phyloP scores from a whole-genome alignment of 2,113 vertebrate genomes.

The Synodontis membranacea region DNA sequence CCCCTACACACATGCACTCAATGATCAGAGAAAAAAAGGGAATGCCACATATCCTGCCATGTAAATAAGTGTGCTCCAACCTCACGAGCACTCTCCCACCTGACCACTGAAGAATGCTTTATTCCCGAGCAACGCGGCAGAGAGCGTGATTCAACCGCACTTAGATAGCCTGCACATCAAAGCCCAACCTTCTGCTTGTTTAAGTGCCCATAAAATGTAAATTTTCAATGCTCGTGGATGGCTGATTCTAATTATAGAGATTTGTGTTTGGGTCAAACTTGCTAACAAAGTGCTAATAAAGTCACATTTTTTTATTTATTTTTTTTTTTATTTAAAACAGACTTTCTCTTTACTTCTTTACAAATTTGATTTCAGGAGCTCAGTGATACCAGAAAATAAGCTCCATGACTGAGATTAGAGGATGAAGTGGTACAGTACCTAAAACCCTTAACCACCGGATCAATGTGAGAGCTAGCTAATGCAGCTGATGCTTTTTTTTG shows the following conservation, averaged over 20 bases:
- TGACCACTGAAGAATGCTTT: slow-evolving; percentile 47
- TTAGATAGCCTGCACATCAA: slow-evolving; percentile 37
- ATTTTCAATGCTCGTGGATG: slow-evolving; percentile 2
- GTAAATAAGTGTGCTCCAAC: slow-evolving; percentile 24
- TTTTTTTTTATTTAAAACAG: background rate
- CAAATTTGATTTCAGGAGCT: background rate
- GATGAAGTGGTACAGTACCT: no score
- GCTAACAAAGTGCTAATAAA: slow-evolving; percentile 19
- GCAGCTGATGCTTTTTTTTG: background rate
- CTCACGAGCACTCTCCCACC: slow-evolving; percentile 44
- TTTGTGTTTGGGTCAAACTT: slow-evolving; percentile 12
- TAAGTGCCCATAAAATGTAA: background rate
- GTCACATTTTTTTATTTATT: background rate
- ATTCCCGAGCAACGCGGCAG: slow-evolving; percentile 37
- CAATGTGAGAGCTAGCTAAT: background rate
- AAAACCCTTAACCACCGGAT: background rate
- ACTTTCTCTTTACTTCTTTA: background rate
- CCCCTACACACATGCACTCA: slow-evolving; percentile 22
- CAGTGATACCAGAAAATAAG: background rate
- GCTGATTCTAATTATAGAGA: slow-evolving; percentile 18
- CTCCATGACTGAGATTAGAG: background rate
- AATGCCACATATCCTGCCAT: slow-evolving; percentile 37
- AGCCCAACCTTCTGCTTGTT: slow-evolving; percentile 27
- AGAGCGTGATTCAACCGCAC: slow-evolving; percentile 15
- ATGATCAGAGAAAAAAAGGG: slow-evolving; percentile 33